Conservation (phyloP, 2,797 vertebrate genomes). For the Lutjanus campechanus region DNA sequence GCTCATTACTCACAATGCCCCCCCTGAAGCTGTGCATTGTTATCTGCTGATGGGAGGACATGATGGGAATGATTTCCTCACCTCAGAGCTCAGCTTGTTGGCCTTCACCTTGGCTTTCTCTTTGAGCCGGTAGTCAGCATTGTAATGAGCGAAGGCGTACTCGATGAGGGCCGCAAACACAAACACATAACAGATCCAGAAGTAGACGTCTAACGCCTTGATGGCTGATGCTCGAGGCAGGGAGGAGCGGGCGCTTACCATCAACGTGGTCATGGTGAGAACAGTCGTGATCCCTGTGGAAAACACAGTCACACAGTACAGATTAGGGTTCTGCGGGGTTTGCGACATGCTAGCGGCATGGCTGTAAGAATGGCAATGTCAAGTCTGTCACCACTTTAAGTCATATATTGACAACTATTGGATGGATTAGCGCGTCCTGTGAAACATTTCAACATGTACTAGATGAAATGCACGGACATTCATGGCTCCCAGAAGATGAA, state of each 20-base stretch:
- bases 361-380: not conserved
- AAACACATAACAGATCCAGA: slow-evolving; percentile 99
- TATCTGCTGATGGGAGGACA: slow-evolving; percentile 30
- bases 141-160: slow-evolving; percentile 98
- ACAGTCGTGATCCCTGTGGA: slow-evolving; percentile 96
- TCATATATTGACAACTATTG: not conserved
- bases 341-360: no score
- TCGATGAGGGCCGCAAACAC: slow-evolving; percentile 97
- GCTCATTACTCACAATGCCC: slow-evolving; percentile 54
- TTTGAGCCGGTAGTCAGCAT: slow-evolving; percentile 96
- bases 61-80: slow-evolving; percentile 69
- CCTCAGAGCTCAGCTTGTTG: slow-evolving; percentile 89
- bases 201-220: slow-evolving; percentile 97
- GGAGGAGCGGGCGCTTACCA: slow-evolving; percentile 96
- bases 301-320: not conserved
- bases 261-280: slow-evolving; percentile 98
- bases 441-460: no score
- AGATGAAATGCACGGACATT: no score
- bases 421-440: not conserved
- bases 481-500: no score
- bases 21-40: slow-evolving; percentile 17
- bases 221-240: slow-evolving; percentile 96
- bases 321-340: not conserved
- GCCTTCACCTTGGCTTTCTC: slow-evolving; percentile 94
- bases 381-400: not conserved